Conservation (phyloP, 2,113 vertebrate species). For the Ochotona curzoniae region DNA sequence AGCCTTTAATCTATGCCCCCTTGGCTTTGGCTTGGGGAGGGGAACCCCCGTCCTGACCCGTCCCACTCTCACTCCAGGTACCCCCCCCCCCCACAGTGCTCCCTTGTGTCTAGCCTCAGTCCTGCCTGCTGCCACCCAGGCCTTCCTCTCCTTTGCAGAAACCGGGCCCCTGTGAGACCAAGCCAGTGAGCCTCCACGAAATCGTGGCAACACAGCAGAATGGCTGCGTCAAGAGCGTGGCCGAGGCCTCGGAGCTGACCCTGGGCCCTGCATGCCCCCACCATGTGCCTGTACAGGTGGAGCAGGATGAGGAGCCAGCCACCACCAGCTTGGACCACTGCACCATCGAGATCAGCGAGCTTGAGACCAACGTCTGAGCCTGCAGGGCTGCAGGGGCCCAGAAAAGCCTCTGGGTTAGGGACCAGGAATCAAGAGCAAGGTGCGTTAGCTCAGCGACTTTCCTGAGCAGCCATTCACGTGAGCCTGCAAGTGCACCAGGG, state of each 20-base stretch:
- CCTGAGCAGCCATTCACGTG: rapidly evolving
- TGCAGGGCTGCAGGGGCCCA: rapidly evolving
- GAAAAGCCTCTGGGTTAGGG: background rate
- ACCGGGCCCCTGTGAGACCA: conserved; percentile 93
- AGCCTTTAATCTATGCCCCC: background rate
- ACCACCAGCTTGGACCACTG: conserved; percentile 92
- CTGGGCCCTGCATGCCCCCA: conserved; percentile 85
- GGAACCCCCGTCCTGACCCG: background rate
- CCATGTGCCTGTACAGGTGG: conserved; percentile 91
- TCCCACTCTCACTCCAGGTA: background rate
- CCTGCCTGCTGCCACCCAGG: background rate
- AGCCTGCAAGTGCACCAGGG: background rate
- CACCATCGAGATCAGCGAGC: conserved; percentile 95
- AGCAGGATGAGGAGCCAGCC: conserved; percentile 87
- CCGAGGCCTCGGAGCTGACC: conserved; percentile 87
- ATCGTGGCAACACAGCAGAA: conserved; percentile 96
- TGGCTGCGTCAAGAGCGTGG: conserved; percentile 91
- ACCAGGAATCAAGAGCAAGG: background rate
- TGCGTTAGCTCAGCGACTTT: background rate
- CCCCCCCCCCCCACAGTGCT: background rate
- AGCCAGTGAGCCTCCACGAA: conserved; percentile 95
- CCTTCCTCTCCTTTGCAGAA: conserved; percentile 60
- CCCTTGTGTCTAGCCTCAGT: background rate
- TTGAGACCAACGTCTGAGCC: conserved; percentile 96
- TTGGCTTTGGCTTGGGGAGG: no score